Evolutionary conservation across 2,888 invertebrate species (phyloP).

Genomic region (Phytoseiulus persimilis): DNA sequence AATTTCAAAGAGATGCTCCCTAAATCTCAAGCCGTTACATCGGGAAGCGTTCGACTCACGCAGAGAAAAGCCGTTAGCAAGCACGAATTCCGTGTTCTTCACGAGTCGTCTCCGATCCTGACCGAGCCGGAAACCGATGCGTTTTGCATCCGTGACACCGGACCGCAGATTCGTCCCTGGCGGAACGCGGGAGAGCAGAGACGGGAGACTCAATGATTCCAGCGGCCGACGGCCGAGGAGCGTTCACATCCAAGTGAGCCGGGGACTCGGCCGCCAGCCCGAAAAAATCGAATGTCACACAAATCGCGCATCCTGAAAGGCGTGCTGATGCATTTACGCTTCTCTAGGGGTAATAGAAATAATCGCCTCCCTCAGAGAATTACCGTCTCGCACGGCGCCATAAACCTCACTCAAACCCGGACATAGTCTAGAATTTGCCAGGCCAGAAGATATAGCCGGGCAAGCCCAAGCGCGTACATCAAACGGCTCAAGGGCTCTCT

Average conservation of each 20-base stretch:
- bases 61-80: too few species aligned
- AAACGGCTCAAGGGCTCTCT: not conserved
- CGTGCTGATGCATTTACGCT: not conserved
- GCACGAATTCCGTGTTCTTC: too few species aligned
- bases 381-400: not conserved
- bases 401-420: not conserved
- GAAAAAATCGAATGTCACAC: not conserved
- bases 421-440: not conserved
- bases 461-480: constrained; percentile 5
- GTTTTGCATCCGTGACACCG: not conserved
- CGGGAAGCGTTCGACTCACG: not conserved
- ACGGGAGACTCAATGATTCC: not conserved
- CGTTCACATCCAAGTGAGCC: not conserved
- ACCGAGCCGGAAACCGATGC: too few species aligned
- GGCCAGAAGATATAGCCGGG: not conserved
- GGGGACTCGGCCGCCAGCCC: not conserved
- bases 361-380: not conserved
- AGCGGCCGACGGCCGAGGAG: not conserved
- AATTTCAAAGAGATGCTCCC: not conserved
- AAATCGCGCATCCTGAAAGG: constrained; percentile 5
- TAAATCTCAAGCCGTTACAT: not conserved
- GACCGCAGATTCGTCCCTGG: not conserved
- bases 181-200: not conserved
- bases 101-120: too few species aligned
- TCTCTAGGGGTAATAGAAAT: not conserved